Base-by-base conservation (phyloP, 2,797 vertebrate species). In the Sebastes iracundus region DNA sequence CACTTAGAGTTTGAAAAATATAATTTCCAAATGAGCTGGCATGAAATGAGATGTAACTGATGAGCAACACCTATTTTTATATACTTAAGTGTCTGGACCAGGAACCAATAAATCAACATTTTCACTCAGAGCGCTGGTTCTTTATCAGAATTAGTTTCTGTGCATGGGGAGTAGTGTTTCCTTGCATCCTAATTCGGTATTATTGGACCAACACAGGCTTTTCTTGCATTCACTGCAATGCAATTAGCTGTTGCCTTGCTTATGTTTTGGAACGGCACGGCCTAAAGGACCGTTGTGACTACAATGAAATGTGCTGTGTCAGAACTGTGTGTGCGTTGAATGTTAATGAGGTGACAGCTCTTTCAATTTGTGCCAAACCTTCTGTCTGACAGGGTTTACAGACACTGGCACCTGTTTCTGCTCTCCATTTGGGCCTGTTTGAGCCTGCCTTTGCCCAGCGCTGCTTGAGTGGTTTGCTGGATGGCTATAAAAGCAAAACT, bases 281-380 rank as follows among this genome's bases (percentile, higher is more conserved):
- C 72, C 80, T 77, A 64, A 90, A 87, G 77, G 81, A 53, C 67
- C 70, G 74, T 81, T 88, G 80, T 91, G 81, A 88, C 69, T 88
- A 77, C 70, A 82, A 65, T 87, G 71, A 92, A 94, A 93, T 91
- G 83, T 92, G 91, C 90, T 88, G 87, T 79, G 88, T 95, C 93
- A 94, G 87, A 87, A 77, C 73, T 69, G 65, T 52, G 80, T 82
- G 79, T 71, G 75, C 75, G 68, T 75, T 89, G 92, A 91, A 92
- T 93, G 80, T 85, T 90, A 91, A 93, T 85, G 75, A 80, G 70
- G 78, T 32, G 52, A 82, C 70, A 52, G 60, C 77, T 91, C 85
- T 92, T 88, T 92, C 81, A 79, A 32, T 81, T 89, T 83, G 75
- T 91, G 85, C 82, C 85, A 90, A 87, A 80, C 58, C 49, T 20